Evolutionary conservation across 2,113 vertebrate genomes (phyloP).

Genomic region (Natator depressus): DNA sequence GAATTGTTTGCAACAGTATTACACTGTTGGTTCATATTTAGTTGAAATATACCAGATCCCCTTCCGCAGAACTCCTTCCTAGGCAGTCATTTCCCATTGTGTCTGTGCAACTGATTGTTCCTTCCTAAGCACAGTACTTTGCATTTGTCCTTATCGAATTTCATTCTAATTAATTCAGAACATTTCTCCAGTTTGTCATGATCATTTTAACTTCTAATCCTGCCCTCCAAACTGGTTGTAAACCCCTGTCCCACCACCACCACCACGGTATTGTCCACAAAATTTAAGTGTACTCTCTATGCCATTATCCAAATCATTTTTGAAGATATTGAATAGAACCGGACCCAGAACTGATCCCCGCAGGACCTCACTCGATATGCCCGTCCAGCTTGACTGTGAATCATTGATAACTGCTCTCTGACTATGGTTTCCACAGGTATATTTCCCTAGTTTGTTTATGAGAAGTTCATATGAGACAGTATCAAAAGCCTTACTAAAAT

Average conservation of each 20-base stretch:
- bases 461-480: background rate
- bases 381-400: background rate
- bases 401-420: background rate
- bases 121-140: background rate
- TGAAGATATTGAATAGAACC: background rate
- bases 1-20: too few species aligned
- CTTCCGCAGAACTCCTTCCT: too few species aligned
- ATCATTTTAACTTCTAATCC: background rate
- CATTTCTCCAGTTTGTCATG: background rate
- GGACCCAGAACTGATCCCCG: background rate
- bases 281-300: background rate
- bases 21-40: too few species aligned
- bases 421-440: background rate
- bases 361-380: background rate
- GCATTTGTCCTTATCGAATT: background rate
- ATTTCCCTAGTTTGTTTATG: background rate
- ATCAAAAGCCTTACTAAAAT: background rate
- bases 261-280: too few species aligned
- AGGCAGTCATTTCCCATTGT: background rate
- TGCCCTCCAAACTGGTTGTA: background rate
- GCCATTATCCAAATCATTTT: background rate
- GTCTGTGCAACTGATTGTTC: background rate
- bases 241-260: background rate
- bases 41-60: too few species aligned
- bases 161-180: too few species aligned